Percentiles rank a stretch among this genome's conserved stretches.
These are phyloP conservation scores for Drosophila vallismaia DNA, from an alignment of 2,888 invertebrate genomes.

Conservation along the genomic window DNA sequence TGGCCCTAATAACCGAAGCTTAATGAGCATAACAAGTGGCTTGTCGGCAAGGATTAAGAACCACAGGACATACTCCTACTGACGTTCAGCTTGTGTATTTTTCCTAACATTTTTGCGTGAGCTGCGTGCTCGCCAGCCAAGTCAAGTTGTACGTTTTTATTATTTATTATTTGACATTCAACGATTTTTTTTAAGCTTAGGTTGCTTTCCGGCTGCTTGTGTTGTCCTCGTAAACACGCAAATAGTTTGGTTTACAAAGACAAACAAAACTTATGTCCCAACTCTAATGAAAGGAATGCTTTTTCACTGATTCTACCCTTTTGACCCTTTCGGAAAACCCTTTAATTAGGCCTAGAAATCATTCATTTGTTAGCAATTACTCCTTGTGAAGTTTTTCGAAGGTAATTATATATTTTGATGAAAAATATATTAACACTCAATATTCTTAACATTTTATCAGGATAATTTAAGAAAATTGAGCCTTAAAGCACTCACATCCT, in stretches of 20 bases:
- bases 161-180: constrained; percentile 65
- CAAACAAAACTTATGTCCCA: constrained; percentile 33
- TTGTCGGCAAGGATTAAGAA: constrained; percentile 41
- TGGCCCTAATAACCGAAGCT: constrained; percentile 79
- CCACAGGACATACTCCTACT: constrained; percentile 28
- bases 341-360: background rate
- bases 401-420: too few species aligned
- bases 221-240: constrained; percentile 57
- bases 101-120: constrained; percentile 6
- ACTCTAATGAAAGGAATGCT: constrained; percentile 22
- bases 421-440: too few species aligned
- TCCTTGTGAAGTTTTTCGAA: too few species aligned
- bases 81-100: constrained; percentile 41
- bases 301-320: background rate
- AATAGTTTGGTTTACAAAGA: constrained; percentile 47
- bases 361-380: too few species aligned
- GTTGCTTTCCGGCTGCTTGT: background rate
- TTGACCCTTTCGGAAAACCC: background rate
- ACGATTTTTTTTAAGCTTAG: constrained; percentile 17
- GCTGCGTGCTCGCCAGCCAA: constrained; percentile 32
- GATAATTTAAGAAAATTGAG: constrained; percentile 30
- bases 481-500: constrained; percentile 34
- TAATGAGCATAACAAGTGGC: constrained; percentile 76
- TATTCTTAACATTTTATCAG: too few species aligned
- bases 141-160: constrained; percentile 48